phyloP scores from a whole-genome alignment of 2,113 vertebrate species.

The Clarias gariepinus region DNA sequence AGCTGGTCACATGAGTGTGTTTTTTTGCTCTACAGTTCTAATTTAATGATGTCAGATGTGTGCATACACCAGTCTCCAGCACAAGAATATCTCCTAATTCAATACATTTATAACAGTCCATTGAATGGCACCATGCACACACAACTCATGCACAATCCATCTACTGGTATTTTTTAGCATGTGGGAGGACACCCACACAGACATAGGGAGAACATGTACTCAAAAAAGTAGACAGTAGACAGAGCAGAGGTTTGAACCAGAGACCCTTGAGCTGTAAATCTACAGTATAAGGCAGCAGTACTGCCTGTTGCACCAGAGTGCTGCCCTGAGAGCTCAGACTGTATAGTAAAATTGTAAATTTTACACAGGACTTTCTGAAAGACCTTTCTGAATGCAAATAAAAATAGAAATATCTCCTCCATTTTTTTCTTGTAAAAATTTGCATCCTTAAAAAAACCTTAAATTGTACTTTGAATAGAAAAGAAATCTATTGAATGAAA shows the following conservation, averaged over 20 bases:
- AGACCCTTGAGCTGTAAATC: neutral
- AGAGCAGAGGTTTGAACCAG: neutral
- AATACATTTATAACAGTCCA: neutral
- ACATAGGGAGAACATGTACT: neutral
- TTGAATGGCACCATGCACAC: neutral
- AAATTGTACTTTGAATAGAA: neutral
- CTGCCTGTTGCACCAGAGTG: neutral
- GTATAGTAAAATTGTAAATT: neutral
- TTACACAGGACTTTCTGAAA: neutral
- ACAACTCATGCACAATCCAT: neutral
- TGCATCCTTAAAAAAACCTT: neutral
- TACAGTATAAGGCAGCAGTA: neutral
- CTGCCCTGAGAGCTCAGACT: neutral
- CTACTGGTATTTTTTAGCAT: neutral
- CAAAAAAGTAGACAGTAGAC: neutral
- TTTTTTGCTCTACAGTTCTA: neutral
- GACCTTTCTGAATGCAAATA: neutral
- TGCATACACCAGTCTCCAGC: neutral
- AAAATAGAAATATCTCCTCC: neutral
- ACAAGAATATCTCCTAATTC: neutral
- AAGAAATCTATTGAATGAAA: neutral
- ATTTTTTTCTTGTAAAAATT: neutral
- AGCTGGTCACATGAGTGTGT: neutral
- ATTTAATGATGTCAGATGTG: neutral
- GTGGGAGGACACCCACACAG: neutral